Conservation (phyloP, 1,140 invertebrate species). For the Nylanderia fulva region DNA sequence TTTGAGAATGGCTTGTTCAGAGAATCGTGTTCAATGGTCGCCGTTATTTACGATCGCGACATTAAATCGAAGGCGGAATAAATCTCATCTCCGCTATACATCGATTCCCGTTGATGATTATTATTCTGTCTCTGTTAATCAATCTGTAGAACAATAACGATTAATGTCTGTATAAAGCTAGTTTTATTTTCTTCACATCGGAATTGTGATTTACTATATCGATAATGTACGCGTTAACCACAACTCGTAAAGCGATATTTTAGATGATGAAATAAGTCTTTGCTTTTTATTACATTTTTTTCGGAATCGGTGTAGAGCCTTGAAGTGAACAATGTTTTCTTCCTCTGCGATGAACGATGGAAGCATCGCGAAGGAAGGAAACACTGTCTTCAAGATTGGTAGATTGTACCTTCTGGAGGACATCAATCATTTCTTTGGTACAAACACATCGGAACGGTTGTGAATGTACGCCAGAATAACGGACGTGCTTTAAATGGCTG, state of each 20-base stretch:
- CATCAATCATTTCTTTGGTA: constrained; percentile 66
- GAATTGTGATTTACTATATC: background rate
- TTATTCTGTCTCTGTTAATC: background rate
- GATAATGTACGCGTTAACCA: background rate
- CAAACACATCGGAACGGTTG: constrained; percentile 37
- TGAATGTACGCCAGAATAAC: constrained; percentile 40
- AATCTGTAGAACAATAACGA: background rate
- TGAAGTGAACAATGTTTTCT: constrained; percentile 35
- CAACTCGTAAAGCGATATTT: background rate
- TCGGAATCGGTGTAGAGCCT: background rate
- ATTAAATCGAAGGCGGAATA: background rate
- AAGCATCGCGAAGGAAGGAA: no score
- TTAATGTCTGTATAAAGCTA: background rate
- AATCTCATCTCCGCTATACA: background rate
- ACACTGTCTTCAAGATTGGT: constrained; percentile 3
- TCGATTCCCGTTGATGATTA: background rate
- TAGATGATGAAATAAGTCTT: constrained; percentile 32
- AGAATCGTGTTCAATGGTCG: constrained; percentile 11
- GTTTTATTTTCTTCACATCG: background rate
- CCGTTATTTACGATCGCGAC: background rate
- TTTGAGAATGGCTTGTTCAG: constrained; percentile 34
- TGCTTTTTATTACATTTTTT: constrained; percentile 32
- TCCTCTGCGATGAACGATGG: constrained; percentile 19
- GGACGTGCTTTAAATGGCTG: constrained; percentile 42
- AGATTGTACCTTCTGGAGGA: constrained; percentile 59